Evolutionary conservation across 2,888 invertebrate genomes (phyloP), one percentile per base, ranked within the genome.

Genomic region (Adineta ricciae): DNA sequence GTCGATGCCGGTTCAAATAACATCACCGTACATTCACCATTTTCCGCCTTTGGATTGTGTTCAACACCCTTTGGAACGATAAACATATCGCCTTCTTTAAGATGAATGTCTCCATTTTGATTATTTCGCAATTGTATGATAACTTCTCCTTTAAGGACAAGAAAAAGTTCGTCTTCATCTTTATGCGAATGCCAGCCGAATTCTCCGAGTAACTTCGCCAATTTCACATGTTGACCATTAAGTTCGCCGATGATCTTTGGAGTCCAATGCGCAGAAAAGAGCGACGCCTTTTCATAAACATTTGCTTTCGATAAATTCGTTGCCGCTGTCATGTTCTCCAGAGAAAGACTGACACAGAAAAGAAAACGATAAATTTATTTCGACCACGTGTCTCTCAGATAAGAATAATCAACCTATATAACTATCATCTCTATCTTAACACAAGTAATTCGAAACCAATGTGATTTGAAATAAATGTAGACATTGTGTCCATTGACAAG

Each of bases 211-310:
- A 64, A n/a, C 32, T 64, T 64, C 27, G 64, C 64, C 11, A 64
- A 64, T 64, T 64, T 64, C 27, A 64, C 64, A 64, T 64, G 64
- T 64, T 64, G 64, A 32, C 64, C 64, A 64, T 64, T 64, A 64
- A 64, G 64, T 64, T 64, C 64, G 19, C 64, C 64, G 8, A 64
- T 64, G 19, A 64, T 64, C 32, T 64, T 64, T 14, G 64, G 64
- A 5, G 64, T 64, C 64, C 64, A 64, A 32, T 64, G 64, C 16
- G 64, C 64, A 64, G 64, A 64, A 32, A 64, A 64, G 1, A 32
- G 36, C 32, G 64, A 64, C 8, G 64, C 64, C 32, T 64, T 64
- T 64, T 64, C 64, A 64, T 64, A 4, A 32, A 64, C 32, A 32
- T 64, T 64, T 5, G 19, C 32, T 64, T 64, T 64, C 32, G 64